Percentiles rank a stretch among this genome's conserved stretches.
Evolutionary conservation across 2,888 invertebrate species (phyloP).

Genomic region (Drosophila monieri): DNA sequence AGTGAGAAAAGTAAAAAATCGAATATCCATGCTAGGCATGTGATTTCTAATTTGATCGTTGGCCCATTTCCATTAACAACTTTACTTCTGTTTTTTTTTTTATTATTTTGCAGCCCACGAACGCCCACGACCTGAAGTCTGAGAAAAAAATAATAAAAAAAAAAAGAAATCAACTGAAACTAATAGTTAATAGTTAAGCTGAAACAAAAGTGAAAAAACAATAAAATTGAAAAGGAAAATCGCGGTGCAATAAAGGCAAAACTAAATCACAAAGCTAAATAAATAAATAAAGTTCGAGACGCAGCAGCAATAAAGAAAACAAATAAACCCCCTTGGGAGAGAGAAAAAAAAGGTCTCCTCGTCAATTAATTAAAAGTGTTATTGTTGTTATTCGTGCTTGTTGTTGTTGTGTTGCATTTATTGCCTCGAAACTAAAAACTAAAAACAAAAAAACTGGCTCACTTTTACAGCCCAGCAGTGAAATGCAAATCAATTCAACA

Average conservation of each 20-base stretch:
- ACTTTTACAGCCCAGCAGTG: constrained; percentile 25
- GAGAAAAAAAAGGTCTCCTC: constrained; percentile 25
- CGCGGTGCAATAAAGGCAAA: constrained; percentile 57
- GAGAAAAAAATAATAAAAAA: constrained; percentile 46
- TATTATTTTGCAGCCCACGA: constrained; percentile 50
- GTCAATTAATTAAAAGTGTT: constrained; percentile 32
- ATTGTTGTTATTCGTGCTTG: constrained; percentile 25
- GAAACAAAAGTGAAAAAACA: constrained; percentile 53
- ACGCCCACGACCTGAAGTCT: constrained; percentile 43
- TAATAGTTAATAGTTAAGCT: background rate
- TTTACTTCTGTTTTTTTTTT: constrained; percentile 43
- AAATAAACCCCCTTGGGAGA: constrained; percentile 12
- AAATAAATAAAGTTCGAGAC: constrained; percentile 43
- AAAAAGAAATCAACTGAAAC: constrained; percentile 36
- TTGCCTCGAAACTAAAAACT: constrained; percentile 38
- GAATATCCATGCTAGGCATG: constrained; percentile 22
- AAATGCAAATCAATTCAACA: constrained; percentile 48
- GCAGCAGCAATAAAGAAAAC: constrained; percentile 51
- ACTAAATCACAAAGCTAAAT: constrained; percentile 43
- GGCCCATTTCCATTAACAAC: constrained; percentile 41
- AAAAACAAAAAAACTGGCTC: constrained; percentile 36
- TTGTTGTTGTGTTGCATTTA: constrained; percentile 47
- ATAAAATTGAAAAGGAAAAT: constrained; percentile 46
- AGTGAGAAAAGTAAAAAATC: constrained; percentile 7
- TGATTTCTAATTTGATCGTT: constrained; percentile 48